A percentile compares a stretch with the other conserved stretches of the same genome.
Evolutionary conservation across 2,113 vertebrate species (phyloP).

Genomic region (Petrocephalus zakoni): DNA sequence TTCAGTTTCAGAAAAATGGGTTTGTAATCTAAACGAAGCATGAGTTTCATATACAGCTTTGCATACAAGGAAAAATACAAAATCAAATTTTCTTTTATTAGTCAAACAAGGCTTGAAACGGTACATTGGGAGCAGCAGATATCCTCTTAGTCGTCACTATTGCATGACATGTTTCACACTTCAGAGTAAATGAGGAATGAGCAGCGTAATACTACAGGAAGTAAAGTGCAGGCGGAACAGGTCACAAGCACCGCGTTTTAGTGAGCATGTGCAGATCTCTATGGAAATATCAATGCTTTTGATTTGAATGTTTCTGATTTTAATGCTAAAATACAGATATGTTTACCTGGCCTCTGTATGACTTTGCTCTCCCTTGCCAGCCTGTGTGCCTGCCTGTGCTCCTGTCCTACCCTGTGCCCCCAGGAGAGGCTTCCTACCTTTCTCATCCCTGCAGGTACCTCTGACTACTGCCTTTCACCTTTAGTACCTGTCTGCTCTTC

Average conservation of each 20-base stretch:
- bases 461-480: not conserved
- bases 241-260: not conserved
- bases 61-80: not conserved
- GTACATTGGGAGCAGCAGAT: not conserved
- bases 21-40: not conserved
- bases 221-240: not conserved
- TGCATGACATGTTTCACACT: not conserved
- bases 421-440: not conserved
- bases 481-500: not conserved
- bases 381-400: not conserved
- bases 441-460: not conserved
- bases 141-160: not conserved
- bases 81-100: not conserved
- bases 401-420: not conserved
- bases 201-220: not conserved
- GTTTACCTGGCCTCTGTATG: not conserved
- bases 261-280: not conserved
- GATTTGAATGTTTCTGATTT: not conserved
- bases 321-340: not conserved
- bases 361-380: not conserved
- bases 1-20: not conserved
- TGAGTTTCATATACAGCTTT: not conserved
- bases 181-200: not conserved
- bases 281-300: not conserved
- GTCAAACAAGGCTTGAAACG: not conserved